Percentiles rank a stretch among this genome's conserved stretches.
Conservation (phyloP, 2,888 invertebrate genomes). For the Sthenelais limicola region DNA sequence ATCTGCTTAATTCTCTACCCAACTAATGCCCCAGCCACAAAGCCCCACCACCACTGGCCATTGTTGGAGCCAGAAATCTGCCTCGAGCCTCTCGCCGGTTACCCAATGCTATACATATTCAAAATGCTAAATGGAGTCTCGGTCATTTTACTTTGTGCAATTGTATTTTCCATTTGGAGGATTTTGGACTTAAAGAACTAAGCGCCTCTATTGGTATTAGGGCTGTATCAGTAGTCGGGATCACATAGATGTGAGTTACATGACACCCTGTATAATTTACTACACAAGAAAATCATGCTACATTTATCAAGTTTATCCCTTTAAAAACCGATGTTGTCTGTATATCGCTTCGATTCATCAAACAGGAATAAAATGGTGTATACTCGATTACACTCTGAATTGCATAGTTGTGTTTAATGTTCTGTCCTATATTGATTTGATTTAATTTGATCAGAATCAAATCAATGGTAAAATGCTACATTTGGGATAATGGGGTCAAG, state of each 20-base stretch:
- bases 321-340: no score
- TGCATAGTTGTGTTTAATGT: no score
- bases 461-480: no score
- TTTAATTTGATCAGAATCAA: no score
- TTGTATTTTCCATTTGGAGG: conserved; percentile 21
- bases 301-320: no score
- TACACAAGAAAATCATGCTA: no score
- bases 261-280: no score
- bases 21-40: conserved; percentile 8
- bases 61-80: neutral
- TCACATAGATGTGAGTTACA: conserved; percentile 1
- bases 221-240: neutral
- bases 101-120: conserved; percentile 4
- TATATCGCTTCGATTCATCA: no score
- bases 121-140: conserved; percentile 10
- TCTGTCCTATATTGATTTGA: no score
- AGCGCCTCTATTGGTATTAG: conserved; percentile 18
- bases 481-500: no score
- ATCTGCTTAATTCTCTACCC: neutral
- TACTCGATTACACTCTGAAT: no score
- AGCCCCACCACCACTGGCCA: neutral
- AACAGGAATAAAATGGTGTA: no score
- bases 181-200: conserved; percentile 10
- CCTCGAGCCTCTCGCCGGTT: conserved; percentile 2
- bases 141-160: conserved; percentile 17